Base-by-base conservation (phyloP, 37 sponge, comb jelly and placozoan species). In the Eunapius fragilis region DNA sequence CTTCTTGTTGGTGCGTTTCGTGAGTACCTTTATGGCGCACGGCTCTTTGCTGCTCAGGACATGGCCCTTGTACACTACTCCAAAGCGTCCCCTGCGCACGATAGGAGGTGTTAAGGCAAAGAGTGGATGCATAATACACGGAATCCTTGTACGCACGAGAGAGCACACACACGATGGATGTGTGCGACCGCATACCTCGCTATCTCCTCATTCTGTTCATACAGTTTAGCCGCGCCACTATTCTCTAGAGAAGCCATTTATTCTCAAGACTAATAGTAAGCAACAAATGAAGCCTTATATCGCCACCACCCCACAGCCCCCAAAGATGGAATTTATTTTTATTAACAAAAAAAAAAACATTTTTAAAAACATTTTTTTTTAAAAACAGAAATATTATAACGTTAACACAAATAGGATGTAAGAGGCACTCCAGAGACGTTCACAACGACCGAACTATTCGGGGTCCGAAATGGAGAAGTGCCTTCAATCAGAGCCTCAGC, bases 41-140 rank as follows among this genome's bases (percentile, higher is more conserved):
- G 69, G 48, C 2, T 50, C 37, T 14, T 67, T 76, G 0, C 83
- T 72, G 37, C 49, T 69, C 70, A 75, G 68, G 26, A 26, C 24
- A 31, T 7, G 75, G 26, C 92, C 71, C 26, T 71, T 86, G 87
- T 72, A 94, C 14, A 94, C 95, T 2, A 84, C 89, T 69, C 89
- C 95, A 88, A 77, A 94, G 37, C 85, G 84, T 0, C 95, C 95
- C 49, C 95, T 94, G 91, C 35, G 23, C 37, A n/a, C n/a, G n/a
- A n/a, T n/a, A n/a, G n/a, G n/a, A n/a, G n/a, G n/a, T n/a, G n/a
- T n/a, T n/a, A n/a, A n/a, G n/a, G n/a, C n/a, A n/a, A n/a, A n/a
- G n/a, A n/a, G n/a, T n/a, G n/a, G n/a, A n/a, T n/a, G n/a, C n/a
- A n/a, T n/a, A n/a, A n/a, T n/a, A n/a, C n/a, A n/a, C n/a, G n/a